These are phyloP conservation scores for Elmis aenea DNA, from an alignment of 2,888 invertebrate genomes.

Conservation along the genomic window DNA sequence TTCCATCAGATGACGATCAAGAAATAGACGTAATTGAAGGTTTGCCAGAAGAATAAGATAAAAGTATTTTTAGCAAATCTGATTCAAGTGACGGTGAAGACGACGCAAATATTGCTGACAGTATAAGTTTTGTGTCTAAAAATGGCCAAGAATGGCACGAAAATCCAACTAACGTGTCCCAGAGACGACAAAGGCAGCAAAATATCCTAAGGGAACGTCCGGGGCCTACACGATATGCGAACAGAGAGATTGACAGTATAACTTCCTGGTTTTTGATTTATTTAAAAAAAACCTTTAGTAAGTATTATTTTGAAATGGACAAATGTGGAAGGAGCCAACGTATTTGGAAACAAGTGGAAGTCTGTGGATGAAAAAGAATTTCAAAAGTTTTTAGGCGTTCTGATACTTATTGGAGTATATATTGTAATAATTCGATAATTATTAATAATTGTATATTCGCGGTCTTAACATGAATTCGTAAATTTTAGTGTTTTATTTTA, in stretches of 20 bases:
- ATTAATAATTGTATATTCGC: too few relatives aligned
- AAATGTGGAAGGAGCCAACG: conserved; percentile 2
- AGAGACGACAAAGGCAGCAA: conserved; percentile 5
- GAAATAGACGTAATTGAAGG: conserved; percentile 7
- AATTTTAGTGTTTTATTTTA: too few relatives aligned
- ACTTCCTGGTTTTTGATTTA: conserved; percentile 8
- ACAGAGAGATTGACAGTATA: conserved; percentile 1
- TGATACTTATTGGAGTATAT: too few relatives aligned
- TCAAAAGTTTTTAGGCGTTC: conserved; percentile 5
- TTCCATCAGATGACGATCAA: conserved; percentile 4
- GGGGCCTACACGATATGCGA: conserved; percentile 9
- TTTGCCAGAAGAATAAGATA: neutral
- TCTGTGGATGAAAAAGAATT: conserved; percentile 5
- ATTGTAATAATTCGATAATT: too few relatives aligned
- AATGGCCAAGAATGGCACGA: conserved; percentile 6
- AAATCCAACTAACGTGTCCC: conserved; percentile 2
- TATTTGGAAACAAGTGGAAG: conserved; percentile 9
- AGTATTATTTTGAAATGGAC: conserved; percentile 5
- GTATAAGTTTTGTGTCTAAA: conserved; percentile 3
- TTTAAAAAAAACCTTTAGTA: too few relatives aligned
- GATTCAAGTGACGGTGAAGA: too few relatives aligned
- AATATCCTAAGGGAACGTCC: conserved; percentile 9
- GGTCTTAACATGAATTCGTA: too few relatives aligned
- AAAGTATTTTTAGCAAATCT: conserved; percentile 1
- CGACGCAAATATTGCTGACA: too few relatives aligned